Base-by-base conservation (phyloP, 2,888 invertebrate genomes). In the Diarsia rubi region DNA sequence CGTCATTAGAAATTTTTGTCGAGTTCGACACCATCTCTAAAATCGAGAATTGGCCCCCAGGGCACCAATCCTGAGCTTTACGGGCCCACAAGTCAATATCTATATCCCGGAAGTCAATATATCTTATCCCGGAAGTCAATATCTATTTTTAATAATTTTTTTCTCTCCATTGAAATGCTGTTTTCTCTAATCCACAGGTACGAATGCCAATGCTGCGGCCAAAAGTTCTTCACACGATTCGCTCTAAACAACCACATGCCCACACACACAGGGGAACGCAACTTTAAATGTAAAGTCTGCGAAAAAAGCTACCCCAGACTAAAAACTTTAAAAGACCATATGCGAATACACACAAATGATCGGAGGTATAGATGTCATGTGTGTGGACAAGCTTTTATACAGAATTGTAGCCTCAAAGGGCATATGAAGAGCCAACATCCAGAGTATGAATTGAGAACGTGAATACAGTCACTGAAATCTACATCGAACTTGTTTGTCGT, bases 381-480 rank as follows among this genome's bases (percentile, higher is more conserved):
- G 21, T 96, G 96, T 80, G 96, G 94, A 0, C 96, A 95, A 79
- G 96, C 96, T 2, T 96, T 96, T 79, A 94, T 96, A 81, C 96
- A 96, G 82, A 96, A 96, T 79, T 96, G 96, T 78, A 96, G 96
- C 71, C 75, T 96, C 1, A 96, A 96, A 76, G 95, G 95, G 0
- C 96, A 96, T 70, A 93, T 96, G 92, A 95, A 95, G 84, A 95
- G 94, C 37, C 96, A 96, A 49, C 96, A 96, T 67, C 94, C 96
- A 0, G 95, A 96, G 59, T 95, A 94, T 77, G 93, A 82, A 12
- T 49, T 84, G 1, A 64, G 82, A 1, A 65, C 81, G 45, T 62
- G 14, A 62, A 31, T 8, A 8, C 6, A 37, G 37, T 37, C 37
- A 8, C 8, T 37, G 37, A 37, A 37, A 37, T 37, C 37, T 37